Percentiles rank a stretch among this genome's conserved stretches.
Conservation (phyloP, 2,888 invertebrate genomes). For the Chaitophorus viminalis region DNA sequence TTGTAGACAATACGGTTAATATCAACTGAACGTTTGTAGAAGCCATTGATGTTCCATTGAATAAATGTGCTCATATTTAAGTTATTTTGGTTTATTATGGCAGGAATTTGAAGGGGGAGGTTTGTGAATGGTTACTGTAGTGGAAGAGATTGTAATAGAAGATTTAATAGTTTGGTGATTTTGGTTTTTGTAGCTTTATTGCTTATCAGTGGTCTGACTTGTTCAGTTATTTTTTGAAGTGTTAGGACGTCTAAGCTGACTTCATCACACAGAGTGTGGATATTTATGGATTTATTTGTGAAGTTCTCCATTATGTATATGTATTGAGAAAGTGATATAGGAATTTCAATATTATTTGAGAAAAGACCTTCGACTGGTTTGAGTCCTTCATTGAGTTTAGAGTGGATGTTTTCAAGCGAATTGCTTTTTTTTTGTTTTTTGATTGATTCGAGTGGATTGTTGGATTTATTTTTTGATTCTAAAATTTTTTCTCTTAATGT, state of each 20-base stretch:
- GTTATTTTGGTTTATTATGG: background rate
- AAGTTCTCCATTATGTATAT: background rate
- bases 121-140: too few relatives aligned
- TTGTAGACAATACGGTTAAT: too few relatives aligned
- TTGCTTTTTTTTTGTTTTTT: background rate
- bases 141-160: background rate
- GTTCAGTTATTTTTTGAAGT: background rate
- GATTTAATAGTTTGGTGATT: background rate
- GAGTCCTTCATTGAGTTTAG: slow-evolving; percentile 1
- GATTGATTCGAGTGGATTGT: background rate
- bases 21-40: too few relatives aligned
- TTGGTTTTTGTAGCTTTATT: background rate
- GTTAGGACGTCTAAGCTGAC: too few relatives aligned
- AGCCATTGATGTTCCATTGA: background rate
- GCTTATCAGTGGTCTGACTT: background rate
- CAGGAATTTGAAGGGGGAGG: too few relatives aligned
- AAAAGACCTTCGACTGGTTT: background rate
- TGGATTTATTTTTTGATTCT: too few relatives aligned
- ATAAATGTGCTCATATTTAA: background rate
- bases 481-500: too few relatives aligned
- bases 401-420: background rate
- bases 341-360: background rate
- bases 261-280: background rate
- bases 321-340: background rate
- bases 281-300: background rate